phyloP scores from a whole-genome alignment of 1,140 invertebrate species.

The Brachionus asplanchnoidis region DNA sequence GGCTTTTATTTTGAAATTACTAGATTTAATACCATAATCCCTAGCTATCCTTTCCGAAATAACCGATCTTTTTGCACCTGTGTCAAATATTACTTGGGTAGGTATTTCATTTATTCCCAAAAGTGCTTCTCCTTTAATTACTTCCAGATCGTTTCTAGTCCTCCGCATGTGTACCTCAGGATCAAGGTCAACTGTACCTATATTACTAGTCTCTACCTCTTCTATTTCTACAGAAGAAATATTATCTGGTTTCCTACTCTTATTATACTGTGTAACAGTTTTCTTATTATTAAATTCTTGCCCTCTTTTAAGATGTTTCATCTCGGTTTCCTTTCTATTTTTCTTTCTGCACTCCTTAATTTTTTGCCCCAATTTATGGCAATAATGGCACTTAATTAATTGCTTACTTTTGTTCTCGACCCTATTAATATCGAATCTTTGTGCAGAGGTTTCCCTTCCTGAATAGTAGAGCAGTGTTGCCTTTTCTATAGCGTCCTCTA shows the following conservation, averaged over 20 bases:
- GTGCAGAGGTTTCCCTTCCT: background rate
- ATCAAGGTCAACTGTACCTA: background rate
- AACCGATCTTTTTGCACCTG: too few relatives aligned
- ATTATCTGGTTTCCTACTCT: background rate
- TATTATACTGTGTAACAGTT: background rate
- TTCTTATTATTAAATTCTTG: conserved; percentile 1
- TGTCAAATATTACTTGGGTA: too few relatives aligned
- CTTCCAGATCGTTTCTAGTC: background rate
- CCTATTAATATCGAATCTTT: background rate
- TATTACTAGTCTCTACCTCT: background rate
- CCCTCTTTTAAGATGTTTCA: background rate
- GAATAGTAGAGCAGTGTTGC: background rate
- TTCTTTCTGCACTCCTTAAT: background rate
- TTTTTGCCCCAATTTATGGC: background rate
- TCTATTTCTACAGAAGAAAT: background rate
- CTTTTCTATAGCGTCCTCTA: background rate
- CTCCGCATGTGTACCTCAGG: background rate
- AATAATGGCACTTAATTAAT: background rate
- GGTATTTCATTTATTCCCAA: too few relatives aligned
- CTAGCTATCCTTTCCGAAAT: too few relatives aligned
- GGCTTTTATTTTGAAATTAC: too few relatives aligned
- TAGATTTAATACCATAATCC: too few relatives aligned
- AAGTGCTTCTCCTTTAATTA: background rate
- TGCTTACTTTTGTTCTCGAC: background rate
- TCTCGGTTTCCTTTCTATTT: background rate